These are phyloP conservation scores for Phrynosoma platyrhinos DNA, from an alignment of 2,113 vertebrate species.

Conservation along the genomic window DNA sequence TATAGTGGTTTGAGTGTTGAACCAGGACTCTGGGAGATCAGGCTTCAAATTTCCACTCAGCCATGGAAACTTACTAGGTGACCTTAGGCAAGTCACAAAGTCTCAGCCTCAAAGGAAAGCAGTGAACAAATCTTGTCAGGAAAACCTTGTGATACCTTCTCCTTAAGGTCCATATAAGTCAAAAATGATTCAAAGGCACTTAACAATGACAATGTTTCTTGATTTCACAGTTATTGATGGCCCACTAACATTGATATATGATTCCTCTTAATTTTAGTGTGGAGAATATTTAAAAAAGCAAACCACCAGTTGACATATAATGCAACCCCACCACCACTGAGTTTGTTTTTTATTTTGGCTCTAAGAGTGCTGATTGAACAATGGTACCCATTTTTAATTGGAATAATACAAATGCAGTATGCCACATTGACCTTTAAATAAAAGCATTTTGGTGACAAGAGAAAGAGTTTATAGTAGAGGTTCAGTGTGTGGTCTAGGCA, in stretches of 20 bases:
- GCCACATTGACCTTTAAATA: neutral
- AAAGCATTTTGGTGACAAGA: neutral
- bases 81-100: too few species aligned
- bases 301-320: neutral
- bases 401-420: neutral
- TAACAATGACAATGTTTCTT: too few species aligned
- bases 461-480: neutral
- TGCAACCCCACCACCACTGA: too few species aligned
- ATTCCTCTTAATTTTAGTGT: neutral
- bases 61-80: too few species aligned
- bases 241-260: neutral
- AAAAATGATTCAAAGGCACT: too few species aligned
- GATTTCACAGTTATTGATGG: neutral
- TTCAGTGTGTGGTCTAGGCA: neutral
- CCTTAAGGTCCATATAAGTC: too few species aligned
- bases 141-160: too few species aligned
- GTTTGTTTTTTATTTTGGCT: neutral
- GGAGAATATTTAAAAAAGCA: neutral
- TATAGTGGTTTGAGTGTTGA: too few species aligned
- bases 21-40: too few species aligned
- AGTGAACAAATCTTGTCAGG: too few species aligned
- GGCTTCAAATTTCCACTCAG: too few species aligned
- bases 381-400: accelerated
- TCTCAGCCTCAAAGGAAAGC: too few species aligned
- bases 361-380: neutral